Evolutionary conservation across 2,888 invertebrate genomes (phyloP), one percentile per base, ranked within the genome.

Genomic region (Patella pellucida): DNA sequence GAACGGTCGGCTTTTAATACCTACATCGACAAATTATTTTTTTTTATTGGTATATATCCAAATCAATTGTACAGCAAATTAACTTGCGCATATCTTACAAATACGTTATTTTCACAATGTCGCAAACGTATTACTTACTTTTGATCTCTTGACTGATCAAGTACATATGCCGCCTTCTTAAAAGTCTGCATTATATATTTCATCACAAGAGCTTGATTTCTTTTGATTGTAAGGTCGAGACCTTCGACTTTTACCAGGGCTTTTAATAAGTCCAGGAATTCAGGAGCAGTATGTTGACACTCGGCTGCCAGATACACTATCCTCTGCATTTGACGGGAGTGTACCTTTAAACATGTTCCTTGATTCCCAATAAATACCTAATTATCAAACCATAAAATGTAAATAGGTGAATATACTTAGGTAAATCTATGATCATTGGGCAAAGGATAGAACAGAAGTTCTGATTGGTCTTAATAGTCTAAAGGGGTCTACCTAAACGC

Each of bases 141-240:
- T 16, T 81, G 69, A 52, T 88, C 88, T 70, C 88, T 72, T 5
- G 89, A 84, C 72, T 89, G 88, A 75, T 90, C 90, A 31, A 90
- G 83, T 2, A 90, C 85, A 76, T 87, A 87, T 0, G 89, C 90
- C 9, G 87, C 86, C 80, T 88, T 88, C 74, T 86, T 87, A 83
- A 89, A 90, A 77, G 88, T 88, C 80, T 90, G 90, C 89, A 90
- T 89, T 72, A 91, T 86, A 78, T 89, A 90, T 81, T 90, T 90
- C 88, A 91, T 90, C 9, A 89, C 89, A 16, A 90, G 84, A 0
- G 89, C 89, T 77, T 91, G 91, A 81, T 91, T 91, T 15, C 90
- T 78, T 79, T 91, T 91, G 79, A 90, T 85, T 23, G 91, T 89
- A 73, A 90, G 78, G 69, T 89, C 89, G 5, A 89, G 85, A 11